phyloP scores from a whole-genome alignment of 2,797 vertebrate genomes.

The Anguilla marmorata region DNA sequence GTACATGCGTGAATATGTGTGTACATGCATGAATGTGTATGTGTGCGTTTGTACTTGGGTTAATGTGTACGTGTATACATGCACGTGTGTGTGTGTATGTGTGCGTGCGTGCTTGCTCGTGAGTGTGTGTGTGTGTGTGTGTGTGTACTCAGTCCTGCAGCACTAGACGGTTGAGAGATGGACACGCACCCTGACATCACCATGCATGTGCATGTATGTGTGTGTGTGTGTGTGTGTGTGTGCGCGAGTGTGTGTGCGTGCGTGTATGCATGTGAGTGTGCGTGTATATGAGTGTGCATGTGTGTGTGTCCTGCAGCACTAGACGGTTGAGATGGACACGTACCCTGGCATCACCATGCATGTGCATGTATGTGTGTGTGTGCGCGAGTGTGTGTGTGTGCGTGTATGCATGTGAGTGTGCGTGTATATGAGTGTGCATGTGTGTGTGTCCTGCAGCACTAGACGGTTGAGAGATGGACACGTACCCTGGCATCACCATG shows the following conservation, averaged over 20 bases:
- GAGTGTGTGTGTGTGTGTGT: not conserved
- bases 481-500: conserved; percentile 70
- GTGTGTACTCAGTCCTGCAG: not conserved
- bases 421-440: not conserved
- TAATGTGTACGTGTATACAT: not conserved
- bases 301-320: not conserved
- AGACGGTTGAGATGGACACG: conserved; percentile 53
- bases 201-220: conserved; percentile 40
- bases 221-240: not conserved
- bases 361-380: not conserved
- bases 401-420: not conserved
- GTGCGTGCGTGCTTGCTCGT: not conserved
- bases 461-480: conserved; percentile 52
- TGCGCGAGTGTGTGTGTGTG: not conserved
- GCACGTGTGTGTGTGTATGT: not conserved
- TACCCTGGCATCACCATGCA: conserved; percentile 69
- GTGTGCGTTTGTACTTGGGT: not conserved
- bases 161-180: conserved; percentile 46
- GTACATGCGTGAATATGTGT: conserved; percentile 32
- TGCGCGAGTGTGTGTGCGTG: not conserved
- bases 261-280: not conserved
- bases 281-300: not conserved
- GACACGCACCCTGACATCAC: conserved; percentile 70
- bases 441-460: not conserved
- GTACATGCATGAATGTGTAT: not conserved